Base-by-base conservation (phyloP, 1,140 invertebrate species). In the Notospermus geniculatus region DNA sequence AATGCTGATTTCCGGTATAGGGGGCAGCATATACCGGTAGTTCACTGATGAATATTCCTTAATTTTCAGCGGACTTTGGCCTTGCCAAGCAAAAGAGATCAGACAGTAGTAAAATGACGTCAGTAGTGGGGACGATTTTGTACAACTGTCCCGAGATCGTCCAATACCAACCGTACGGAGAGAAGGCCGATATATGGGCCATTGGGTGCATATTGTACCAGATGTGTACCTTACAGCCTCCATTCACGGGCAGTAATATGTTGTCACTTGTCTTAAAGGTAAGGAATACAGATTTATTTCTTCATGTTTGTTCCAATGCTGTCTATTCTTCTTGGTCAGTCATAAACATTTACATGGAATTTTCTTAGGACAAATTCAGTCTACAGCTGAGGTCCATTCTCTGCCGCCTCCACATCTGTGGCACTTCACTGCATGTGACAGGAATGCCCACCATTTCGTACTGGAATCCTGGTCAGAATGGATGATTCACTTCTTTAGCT, bases 161-260 rank as follows among this genome's bases (percentile, higher is more conserved):
- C n/a, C 78, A 82, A 62, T 77, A 77, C 32, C 62, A 74, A 39
- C 79, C 80, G 7, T 83, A 82, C 63, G 80, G 79, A 59, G 82
- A 83, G 65, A 82, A 82, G 60, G 79, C 80, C 7, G 81, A 83
- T 62, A 73, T 83, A 25, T 83, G 81, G 81, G 78, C 81, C 1
- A 63, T 82, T 32, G 81, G 81, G 17, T 82, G 80, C 67, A 77
- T 81, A 23, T 61, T 82, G 29, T 82, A 83, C 62, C 79, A 82
- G 71, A 80, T 82, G 76, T 78, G 78, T 65, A 73, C 72, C 1
- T 66, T 83, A 2, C 64, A 75, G 50, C 78, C 80, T 9, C 78
- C 80, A 9, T 83, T 83, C 69, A 75, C 73, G 68, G 74, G 70
- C 60, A 72, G 66, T 59, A 81, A 80, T 62, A 80, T 82, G 76